Percentiles rank a stretch among this genome's conserved stretches.
These are phyloP conservation scores for Australoheros scitulus DNA, from an alignment of 2,113 vertebrate species.

Conservation along the genomic window DNA sequence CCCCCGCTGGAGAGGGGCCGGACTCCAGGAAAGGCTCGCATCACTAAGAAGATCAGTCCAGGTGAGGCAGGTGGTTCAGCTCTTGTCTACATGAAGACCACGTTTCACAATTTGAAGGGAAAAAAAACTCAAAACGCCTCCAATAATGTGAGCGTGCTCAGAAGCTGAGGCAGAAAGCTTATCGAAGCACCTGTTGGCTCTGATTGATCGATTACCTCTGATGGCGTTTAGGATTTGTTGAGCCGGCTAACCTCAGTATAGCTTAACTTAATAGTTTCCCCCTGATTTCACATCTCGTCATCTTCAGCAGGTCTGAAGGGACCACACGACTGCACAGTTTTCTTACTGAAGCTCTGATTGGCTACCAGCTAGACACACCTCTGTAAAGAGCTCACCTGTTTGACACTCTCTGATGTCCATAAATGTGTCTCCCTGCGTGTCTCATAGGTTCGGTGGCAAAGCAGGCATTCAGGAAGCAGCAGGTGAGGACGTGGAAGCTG, in stretches of 20 bases:
- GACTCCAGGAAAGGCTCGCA: conserved; percentile 77
- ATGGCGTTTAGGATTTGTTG: too few species aligned
- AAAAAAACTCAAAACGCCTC: too few species aligned
- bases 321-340: too few species aligned
- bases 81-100: too few species aligned
- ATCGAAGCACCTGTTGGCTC: too few species aligned
- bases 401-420: rapidly evolving
- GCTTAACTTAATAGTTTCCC: too few species aligned
- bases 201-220: too few species aligned
- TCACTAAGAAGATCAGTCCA: conserved; percentile 82
- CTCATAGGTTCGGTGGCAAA: conserved; percentile 76
- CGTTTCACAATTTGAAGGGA: too few species aligned
- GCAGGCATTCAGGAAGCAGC: conserved; percentile 89
- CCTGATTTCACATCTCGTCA: too few species aligned
- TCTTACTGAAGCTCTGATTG: background rate
- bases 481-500: conserved; percentile 89
- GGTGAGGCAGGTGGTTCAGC: conserved; percentile 51
- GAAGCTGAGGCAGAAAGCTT: background rate
- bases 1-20: conserved; percentile 76
- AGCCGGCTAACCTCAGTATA: too few species aligned
- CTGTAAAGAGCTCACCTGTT: background rate
- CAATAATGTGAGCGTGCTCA: background rate
- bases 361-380: background rate
- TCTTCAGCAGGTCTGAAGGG: too few species aligned
- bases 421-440: background rate